Percentiles rank a stretch among this genome's conserved stretches.
Conservation (phyloP, 2,888 invertebrate species). For the Fragum fragum region DNA sequence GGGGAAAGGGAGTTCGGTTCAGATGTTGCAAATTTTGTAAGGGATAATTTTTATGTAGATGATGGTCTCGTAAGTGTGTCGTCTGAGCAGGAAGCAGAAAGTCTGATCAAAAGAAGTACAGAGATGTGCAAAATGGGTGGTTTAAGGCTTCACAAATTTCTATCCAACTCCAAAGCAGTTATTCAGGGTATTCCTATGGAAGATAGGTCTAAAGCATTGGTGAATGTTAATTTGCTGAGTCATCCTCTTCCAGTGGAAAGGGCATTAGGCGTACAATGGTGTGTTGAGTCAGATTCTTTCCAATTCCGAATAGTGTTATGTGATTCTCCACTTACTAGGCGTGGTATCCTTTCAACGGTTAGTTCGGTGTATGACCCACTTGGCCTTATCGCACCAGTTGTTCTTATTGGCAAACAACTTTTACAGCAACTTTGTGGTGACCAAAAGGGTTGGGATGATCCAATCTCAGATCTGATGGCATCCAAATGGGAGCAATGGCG, state of each 20-base stretch:
- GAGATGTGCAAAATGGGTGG: slow-evolving; percentile 48
- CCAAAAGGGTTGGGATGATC: slow-evolving; percentile 57
- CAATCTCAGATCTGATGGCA: slow-evolving; percentile 21
- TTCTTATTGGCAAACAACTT: slow-evolving; percentile 55
- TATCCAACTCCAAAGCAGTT: slow-evolving; percentile 60
- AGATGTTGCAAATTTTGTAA: slow-evolving; percentile 53
- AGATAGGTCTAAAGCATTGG: slow-evolving; percentile 44
- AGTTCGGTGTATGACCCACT: slow-evolving; percentile 60
- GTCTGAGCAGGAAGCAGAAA: slow-evolving; percentile 34
- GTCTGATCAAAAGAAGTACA: slow-evolving; percentile 31
- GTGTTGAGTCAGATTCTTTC: too few species aligned
- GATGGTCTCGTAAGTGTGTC: slow-evolving; percentile 42
- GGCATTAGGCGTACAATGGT: slow-evolving; percentile 61
- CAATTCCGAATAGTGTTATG: slow-evolving; percentile 47
- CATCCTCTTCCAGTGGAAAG: too few species aligned
- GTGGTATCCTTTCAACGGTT: slow-evolving; percentile 55
- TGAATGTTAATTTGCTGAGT: slow-evolving; percentile 30
- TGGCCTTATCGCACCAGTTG: slow-evolving; percentile 60
- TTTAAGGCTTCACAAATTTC: slow-evolving; percentile 58
- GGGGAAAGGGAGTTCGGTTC: slow-evolving; percentile 37
- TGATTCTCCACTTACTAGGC: slow-evolving; percentile 37
- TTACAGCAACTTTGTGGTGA: slow-evolving; percentile 57
- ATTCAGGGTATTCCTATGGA: slow-evolving; percentile 35
- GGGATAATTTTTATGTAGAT: slow-evolving; percentile 68
- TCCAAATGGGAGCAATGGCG: slow-evolving; percentile 11